Evolutionary conservation across 2,888 invertebrate genomes (phyloP).

Genomic region (Diloba caeruleocephala): DNA sequence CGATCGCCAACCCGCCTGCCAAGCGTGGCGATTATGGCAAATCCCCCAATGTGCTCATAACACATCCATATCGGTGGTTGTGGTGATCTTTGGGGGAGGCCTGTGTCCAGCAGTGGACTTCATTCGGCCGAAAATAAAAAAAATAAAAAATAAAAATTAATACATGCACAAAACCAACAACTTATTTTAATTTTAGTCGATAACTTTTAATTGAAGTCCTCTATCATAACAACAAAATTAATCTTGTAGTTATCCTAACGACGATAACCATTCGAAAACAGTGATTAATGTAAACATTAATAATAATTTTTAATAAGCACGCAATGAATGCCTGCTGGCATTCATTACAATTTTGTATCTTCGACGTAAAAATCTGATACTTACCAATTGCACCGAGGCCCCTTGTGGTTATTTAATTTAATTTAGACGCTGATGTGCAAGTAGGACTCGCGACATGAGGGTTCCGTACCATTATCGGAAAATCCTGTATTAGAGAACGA

Average conservation of each 20-base stretch:
- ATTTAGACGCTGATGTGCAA: too few species aligned
- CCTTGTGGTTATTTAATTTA: slow-evolving; percentile 44
- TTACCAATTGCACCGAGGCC: slow-evolving; percentile 23
- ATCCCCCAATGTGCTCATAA: too few species aligned
- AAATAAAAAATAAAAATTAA: too few species aligned
- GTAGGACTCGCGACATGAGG: too few species aligned
- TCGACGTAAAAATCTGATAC: slow-evolving; percentile 1
- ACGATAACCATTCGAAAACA: slow-evolving; percentile 12
- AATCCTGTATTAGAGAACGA: too few species aligned
- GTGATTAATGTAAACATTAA: slow-evolving; percentile 28
- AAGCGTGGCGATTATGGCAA: too few species aligned
- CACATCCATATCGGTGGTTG: too few species aligned
- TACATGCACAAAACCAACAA: not conserved
- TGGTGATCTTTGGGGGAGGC: too few species aligned
- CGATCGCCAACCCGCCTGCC: too few species aligned
- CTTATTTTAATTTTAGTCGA: slow-evolving; percentile 12
- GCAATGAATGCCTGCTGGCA: slow-evolving; percentile 9
- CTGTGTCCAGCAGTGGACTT: too few species aligned
- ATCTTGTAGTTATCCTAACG: slow-evolving; percentile 6
- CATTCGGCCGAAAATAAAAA: too few species aligned
- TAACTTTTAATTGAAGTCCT: slow-evolving; percentile 9
- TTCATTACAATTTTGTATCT: slow-evolving; percentile 22
- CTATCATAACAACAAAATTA: slow-evolving; percentile 16
- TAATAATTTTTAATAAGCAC: slow-evolving; percentile 34
- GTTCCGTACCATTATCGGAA: too few species aligned